Evolutionary conservation across 2,797 vertebrate species (phyloP), one percentile per base, ranked within the genome.

Genomic region (Ataeniobius toweri): DNA sequence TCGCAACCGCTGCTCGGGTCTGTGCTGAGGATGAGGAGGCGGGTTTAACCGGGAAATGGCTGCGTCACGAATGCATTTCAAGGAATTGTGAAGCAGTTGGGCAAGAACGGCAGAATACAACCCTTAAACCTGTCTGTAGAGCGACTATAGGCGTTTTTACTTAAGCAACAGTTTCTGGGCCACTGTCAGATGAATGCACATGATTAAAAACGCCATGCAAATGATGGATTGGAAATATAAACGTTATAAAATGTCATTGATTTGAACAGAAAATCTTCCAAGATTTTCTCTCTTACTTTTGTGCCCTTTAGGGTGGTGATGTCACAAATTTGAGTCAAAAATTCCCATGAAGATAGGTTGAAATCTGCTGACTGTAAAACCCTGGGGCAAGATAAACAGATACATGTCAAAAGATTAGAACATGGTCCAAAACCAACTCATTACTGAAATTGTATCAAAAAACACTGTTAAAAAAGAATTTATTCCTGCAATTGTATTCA

Each of bases 1-100:
- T 2, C 51, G 3, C 26, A 0, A 44, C 2, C 1, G n/a, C 22
- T 58, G 44, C 51, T 51, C 65, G 39, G 26, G 36, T 71, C 5
- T 41, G 28, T 0, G 6, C 9, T 0, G 6, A 8, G 58, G 55
- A 12, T 28, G 59, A 16, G 67, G 65, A 69, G 92, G 92, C 83
- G 94, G 90, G 22, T 72, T 73, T 20, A 67, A 53, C 80, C 89
- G 81, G 91, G 93, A 94, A 94, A 80, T 16, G 0, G 56, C 69
- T 74, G 79, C 69, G 91, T 92, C 89, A 88, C 89, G 58, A 58
- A 53, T 1, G 6, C 22, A 0, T 77, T 91, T 88, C 80, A 81
- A 82, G 88, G 85, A 93, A 91, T 81, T 4, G 44, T 6, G 36
- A 39, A 12, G 13, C 31, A 74, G 44, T 69, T 77, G 55, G 67